Evolutionary conservation across 2,888 invertebrate genomes (phyloP).

Genomic region (Tetanocera ferruginea): DNA sequence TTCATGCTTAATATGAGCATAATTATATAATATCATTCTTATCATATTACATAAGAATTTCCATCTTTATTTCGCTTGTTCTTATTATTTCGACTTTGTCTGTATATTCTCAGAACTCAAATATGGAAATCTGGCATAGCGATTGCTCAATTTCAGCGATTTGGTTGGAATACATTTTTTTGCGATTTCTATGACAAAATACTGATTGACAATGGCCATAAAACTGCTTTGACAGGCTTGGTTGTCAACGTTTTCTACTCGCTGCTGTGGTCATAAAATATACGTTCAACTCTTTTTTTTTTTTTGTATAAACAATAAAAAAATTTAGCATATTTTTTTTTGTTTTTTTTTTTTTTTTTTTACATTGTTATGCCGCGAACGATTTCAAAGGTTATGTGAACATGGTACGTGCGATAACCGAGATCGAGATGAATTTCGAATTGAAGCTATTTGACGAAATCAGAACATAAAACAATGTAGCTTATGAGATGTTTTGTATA

Average conservation of each 20-base stretch:
- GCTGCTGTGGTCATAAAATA: constrained; percentile 25
- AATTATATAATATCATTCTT: too few species aligned
- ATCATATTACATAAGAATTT: too few species aligned
- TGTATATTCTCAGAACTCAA: too few species aligned
- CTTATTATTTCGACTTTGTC: too few species aligned
- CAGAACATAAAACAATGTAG: too few species aligned
- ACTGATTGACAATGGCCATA: constrained; percentile 28
- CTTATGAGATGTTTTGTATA: too few species aligned
- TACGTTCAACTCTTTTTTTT: neutral
- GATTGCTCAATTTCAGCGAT: neutral
- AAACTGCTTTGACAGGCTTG: constrained; percentile 9
- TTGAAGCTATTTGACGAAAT: too few species aligned
- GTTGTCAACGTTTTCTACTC: constrained; percentile 14
- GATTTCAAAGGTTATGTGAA: constrained; percentile 23
- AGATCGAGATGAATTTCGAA: too few species aligned
- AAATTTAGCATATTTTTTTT: neutral
- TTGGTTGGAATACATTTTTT: neutral
- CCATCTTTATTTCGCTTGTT: too few species aligned
- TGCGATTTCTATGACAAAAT: constrained; percentile 26
- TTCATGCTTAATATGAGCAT: too few species aligned
- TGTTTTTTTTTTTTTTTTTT: neutral
- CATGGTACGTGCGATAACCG: too few species aligned
- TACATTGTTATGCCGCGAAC: constrained; percentile 8
- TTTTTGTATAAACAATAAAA: neutral
- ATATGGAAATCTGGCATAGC: neutral